Percentiles rank a stretch among this genome's conserved stretches.
Conservation (phyloP, 2,113 vertebrate species). For the Carassius gibelio region DNA sequence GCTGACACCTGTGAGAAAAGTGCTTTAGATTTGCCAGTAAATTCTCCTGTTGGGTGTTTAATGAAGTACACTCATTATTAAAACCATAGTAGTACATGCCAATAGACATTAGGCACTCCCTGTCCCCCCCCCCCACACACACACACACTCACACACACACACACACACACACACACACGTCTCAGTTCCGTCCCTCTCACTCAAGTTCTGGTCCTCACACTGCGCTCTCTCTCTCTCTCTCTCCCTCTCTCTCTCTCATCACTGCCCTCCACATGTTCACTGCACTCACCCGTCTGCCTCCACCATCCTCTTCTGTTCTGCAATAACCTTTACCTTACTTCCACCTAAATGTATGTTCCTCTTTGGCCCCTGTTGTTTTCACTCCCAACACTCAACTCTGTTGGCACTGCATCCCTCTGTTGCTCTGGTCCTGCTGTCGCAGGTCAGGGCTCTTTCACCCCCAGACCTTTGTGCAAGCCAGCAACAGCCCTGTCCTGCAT, state of each 20-base stretch:
- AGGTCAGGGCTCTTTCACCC: slow-evolving; percentile 70
- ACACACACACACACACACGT: neutral
- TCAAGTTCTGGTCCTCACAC: neutral
- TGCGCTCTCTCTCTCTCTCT: neutral
- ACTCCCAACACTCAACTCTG: neutral
- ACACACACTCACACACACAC: neutral
- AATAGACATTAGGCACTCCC: neutral
- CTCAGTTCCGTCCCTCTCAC: neutral
- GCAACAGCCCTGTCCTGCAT: slow-evolving; percentile 90
- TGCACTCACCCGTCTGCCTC: neutral
- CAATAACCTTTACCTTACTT: slow-evolving; percentile 10
- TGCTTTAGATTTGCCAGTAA: neutral
- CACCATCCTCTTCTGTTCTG: slow-evolving; percentile 23
- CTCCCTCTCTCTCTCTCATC: slow-evolving; percentile 16
- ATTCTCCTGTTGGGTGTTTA: neutral
- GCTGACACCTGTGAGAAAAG: neutral
- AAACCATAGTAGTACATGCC: neutral
- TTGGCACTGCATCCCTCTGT: slow-evolving; percentile 58
- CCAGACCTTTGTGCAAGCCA: slow-evolving; percentile 94
- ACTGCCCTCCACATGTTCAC: neutral
- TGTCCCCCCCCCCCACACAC: too few relatives aligned
- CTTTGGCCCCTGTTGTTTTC: slow-evolving; percentile 1
- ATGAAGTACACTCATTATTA: neutral
- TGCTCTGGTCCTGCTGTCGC: slow-evolving; percentile 53
- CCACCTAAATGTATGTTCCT: neutral